Evolutionary conservation across 1,140 invertebrate species (phyloP), one percentile per base, ranked within the genome.

Genomic region (Zaprionus davidi): DNA sequence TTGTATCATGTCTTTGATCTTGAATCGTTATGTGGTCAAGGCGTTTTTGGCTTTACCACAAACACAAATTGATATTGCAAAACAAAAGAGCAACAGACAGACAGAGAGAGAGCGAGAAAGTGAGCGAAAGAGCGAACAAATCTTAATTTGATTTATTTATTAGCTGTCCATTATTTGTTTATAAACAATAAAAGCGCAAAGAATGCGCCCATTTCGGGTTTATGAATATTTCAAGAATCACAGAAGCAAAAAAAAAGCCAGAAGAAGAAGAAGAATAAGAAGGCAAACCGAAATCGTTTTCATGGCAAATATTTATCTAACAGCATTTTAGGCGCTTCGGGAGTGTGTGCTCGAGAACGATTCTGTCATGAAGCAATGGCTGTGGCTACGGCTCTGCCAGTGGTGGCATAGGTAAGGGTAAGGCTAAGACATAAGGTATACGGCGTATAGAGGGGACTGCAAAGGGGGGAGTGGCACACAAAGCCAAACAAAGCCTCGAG

Each of bases 81-180:
- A 53, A 9, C n/a, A 46, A 6, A 46, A 17, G 41, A 51, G 20
- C 20, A 24, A 51, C 11, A 22, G 20, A 20, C 11, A 12, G 4
- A 51, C 9, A 31, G 28, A 51, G 20, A 13, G 12, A 20, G 12
- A 12, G 11, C 24, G 20, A 20, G 11, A 49, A 24, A 24, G 24
- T 24, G 3, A 15, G 15, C 28, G 38, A 49, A 17, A 0, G n/a
- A 17, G 41, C 7, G 41, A 46, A n/a, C 58, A 79, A 69, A 26
- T 77, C 79, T 86, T 77, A 87, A 87, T 81, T 90, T 88, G 85
- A 88, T 88, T 88, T 90, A 88, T 88, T 88, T 88, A 88, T 88
- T 88, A 81, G 84, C 84, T 88, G 75, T 71, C 69, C 72, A 74
- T 88, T 88, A 90, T 88, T 88, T 90, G 84, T 88, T 88, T 88